phyloP scores from a whole-genome alignment of 2,888 invertebrate species.

The Encarsia formosa region DNA sequence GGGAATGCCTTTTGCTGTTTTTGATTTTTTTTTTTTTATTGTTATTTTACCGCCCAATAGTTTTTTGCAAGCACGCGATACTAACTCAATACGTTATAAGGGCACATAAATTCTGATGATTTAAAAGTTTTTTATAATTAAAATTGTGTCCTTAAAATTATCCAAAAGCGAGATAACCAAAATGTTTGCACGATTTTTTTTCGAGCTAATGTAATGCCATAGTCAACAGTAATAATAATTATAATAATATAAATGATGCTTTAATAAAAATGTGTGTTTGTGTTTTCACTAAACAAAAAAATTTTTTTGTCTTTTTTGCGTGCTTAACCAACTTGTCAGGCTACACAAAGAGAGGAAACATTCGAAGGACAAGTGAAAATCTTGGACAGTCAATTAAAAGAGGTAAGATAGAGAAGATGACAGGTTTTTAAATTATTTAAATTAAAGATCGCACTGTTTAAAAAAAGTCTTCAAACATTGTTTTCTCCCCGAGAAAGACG shows the following conservation, averaged over 20 bases:
- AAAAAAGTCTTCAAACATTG: neutral
- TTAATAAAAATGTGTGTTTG: slow-evolving; percentile 15
- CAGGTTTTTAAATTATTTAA: too few relatives aligned
- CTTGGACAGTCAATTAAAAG: slow-evolving; percentile 84
- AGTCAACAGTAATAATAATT: too few relatives aligned
- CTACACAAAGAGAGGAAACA: slow-evolving; percentile 92
- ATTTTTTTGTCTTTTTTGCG: slow-evolving; percentile 46
- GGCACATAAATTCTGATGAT: too few relatives aligned
- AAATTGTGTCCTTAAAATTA: too few relatives aligned
- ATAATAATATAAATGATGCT: too few relatives aligned
- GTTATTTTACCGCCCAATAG: neutral
- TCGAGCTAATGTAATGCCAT: too few relatives aligned
- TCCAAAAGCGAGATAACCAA: too few relatives aligned
- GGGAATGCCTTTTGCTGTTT: slow-evolving; percentile 38
- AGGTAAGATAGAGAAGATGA: too few relatives aligned
- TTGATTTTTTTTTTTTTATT: slow-evolving; percentile 46
- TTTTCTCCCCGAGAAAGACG: neutral
- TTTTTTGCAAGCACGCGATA: slow-evolving; percentile 10
- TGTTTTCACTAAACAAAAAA: slow-evolving; percentile 28
- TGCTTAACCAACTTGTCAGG: slow-evolving; percentile 51
- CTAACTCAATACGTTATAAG: too few relatives aligned
- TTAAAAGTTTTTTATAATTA: too few relatives aligned
- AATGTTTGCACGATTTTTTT: too few relatives aligned
- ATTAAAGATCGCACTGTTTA: too few relatives aligned
- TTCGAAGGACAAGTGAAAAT: slow-evolving; percentile 88